Evolutionary conservation across 2,113 vertebrate species (phyloP).

Genomic region (Platycercus adscitus): DNA sequence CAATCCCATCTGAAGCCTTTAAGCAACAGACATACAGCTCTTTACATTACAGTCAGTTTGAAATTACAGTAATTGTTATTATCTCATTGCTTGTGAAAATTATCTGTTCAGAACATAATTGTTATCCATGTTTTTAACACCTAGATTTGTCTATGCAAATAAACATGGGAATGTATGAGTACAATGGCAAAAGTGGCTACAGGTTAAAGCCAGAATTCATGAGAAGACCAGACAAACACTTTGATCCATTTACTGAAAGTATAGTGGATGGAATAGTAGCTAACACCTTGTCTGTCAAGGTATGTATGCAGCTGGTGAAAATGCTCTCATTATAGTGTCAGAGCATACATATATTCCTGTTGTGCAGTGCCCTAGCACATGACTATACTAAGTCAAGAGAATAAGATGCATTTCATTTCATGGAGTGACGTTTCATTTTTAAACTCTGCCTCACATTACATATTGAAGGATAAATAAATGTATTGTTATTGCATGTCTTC

Average conservation of each 20-base stretch:
- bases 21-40: neutral
- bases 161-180: constrained; percentile 97
- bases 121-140: neutral
- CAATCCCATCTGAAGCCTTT: neutral
- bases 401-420: neutral
- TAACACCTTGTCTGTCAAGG: constrained; percentile 97
- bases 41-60: neutral
- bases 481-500: neutral
- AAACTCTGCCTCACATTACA: neutral
- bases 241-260: constrained; percentile 94
- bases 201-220: constrained; percentile 97
- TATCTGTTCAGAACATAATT: neutral
- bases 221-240: constrained; percentile 96
- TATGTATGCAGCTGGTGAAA: constrained; percentile 30
- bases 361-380: neutral
- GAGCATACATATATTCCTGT: neutral
- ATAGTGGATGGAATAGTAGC: constrained; percentile 98
- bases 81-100: neutral
- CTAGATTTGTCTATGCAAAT: constrained; percentile 98
- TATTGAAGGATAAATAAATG: neutral
- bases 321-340: neutral
- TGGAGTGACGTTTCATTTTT: neutral
- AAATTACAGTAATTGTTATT: neutral
- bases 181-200: constrained; percentile 96
- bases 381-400: neutral